Base-by-base conservation (phyloP, 2,888 invertebrate species). In the Bhutanitis thaidina region DNA sequence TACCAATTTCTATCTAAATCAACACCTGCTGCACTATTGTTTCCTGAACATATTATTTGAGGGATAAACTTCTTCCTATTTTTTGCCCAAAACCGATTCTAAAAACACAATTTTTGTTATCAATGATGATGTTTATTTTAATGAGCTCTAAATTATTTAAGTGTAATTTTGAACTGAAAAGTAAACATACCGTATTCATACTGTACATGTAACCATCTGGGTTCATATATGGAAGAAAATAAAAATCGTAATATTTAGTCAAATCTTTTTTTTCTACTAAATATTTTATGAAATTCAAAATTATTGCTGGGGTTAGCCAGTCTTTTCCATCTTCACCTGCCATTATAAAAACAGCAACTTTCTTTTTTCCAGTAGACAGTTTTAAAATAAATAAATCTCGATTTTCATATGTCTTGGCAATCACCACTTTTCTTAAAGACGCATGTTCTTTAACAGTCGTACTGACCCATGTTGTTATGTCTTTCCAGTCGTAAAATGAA, bases 201-300 rank as follows among this genome's bases (percentile, higher is more conserved):
- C 78, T 84, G 55, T 69, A 78, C 8, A 59, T 67, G 66, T 82
- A 86, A 15, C 88, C 88, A 75, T 88, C 88, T 49, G 87, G 86
- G 64, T 88, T 88, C n/a, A 80, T 60, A 16, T 83, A 55, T 39
- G 88, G 88, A 5, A 85, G 52, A 51, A 87, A 64, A 57, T 84
- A 86, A 54, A 86, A 72, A 58, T 80, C 75, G 60, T 71, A 84
- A 46, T 64, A 53, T 27, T 69, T 52, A 32, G 62, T 46, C 34
- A 83, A 51, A 34, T 43, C 20, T 14, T 50, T 54, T 32, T 53
- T 58, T 1, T 65, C 54, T 45, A 80, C 59, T 32, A 83, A 56
- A 20, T 57, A 54, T 12, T 62, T 55, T 10, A 83, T 52, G 43
- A 80, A 71, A 49, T 76, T 76, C 0, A 84, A 50, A 35, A 83